A percentile compares a stretch with the other conserved stretches of the same genome.
phyloP scores from a whole-genome alignment of 1,140 invertebrate genomes.

The Bicyclus anynana region DNA sequence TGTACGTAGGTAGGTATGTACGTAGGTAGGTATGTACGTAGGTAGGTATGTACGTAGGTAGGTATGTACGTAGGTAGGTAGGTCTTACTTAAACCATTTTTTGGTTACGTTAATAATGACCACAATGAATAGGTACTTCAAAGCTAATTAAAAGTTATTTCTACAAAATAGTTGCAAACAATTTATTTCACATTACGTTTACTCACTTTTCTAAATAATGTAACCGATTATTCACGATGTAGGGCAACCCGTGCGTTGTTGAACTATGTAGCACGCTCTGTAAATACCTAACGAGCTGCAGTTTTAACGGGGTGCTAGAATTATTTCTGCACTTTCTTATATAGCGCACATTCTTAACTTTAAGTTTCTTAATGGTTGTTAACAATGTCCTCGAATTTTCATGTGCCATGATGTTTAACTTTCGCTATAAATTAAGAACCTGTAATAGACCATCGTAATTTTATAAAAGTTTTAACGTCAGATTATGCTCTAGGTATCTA shows the following conservation, averaged over 20 bases:
- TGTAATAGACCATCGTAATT: neutral
- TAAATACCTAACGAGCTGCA: slow-evolving; percentile 34
- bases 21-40: too few species aligned
- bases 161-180: slow-evolving; percentile 4
- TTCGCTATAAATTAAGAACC: neutral
- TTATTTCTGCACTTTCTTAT: slow-evolving; percentile 37
- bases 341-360: slow-evolving; percentile 27
- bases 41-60: too few species aligned
- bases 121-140: too few species aligned
- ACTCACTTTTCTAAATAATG: slow-evolving; percentile 51
- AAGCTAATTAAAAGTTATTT: too few species aligned
- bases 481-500: too few species aligned
- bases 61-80: neutral
- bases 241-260: slow-evolving; percentile 51
- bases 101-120: too few species aligned
- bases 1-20: too few species aligned
- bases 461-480: too few species aligned
- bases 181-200: too few species aligned
- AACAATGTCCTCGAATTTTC: slow-evolving; percentile 19
- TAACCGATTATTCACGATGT: slow-evolving; percentile 42
- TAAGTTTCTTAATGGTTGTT: slow-evolving; percentile 18
- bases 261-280: slow-evolving; percentile 40
- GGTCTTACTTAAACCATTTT: neutral
- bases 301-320: slow-evolving; percentile 25
- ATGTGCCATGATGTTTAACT: neutral